Conservation (phyloP, 2,888 invertebrate genomes). For the Tipula vernalis region DNA sequence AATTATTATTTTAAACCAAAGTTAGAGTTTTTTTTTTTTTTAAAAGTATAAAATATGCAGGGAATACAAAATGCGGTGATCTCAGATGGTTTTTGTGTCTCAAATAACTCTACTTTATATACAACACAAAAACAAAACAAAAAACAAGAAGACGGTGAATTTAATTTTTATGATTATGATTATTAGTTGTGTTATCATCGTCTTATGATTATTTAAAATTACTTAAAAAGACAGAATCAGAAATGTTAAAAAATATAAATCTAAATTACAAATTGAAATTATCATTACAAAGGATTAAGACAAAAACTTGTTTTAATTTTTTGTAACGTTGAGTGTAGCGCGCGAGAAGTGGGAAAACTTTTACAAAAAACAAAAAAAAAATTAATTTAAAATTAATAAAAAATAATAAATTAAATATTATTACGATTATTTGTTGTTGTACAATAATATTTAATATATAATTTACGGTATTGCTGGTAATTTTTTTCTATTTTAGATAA, state of each 20-base stretch:
- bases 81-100: neutral
- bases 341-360: neutral
- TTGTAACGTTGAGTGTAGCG: neutral
- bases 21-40: neutral
- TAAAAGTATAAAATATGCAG: neutral
- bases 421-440: neutral
- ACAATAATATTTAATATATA: neutral
- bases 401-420: neutral
- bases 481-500: neutral
- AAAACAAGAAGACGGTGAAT: neutral
- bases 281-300: neutral
- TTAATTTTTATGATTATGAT: neutral
- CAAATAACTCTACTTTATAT: neutral
- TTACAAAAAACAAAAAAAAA: neutral
- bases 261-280: neutral
- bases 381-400: neutral
- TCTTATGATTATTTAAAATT: slow-evolving; percentile 1
- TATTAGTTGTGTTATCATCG: neutral
- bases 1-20: neutral
- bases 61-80: neutral
- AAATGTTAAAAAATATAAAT: neutral
- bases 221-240: neutral
- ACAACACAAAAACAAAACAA: no score
- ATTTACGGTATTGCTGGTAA: neutral
- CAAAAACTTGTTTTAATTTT: neutral